Base-by-base conservation (phyloP, 1,140 invertebrate species). In the Cryptotermes secundus region DNA sequence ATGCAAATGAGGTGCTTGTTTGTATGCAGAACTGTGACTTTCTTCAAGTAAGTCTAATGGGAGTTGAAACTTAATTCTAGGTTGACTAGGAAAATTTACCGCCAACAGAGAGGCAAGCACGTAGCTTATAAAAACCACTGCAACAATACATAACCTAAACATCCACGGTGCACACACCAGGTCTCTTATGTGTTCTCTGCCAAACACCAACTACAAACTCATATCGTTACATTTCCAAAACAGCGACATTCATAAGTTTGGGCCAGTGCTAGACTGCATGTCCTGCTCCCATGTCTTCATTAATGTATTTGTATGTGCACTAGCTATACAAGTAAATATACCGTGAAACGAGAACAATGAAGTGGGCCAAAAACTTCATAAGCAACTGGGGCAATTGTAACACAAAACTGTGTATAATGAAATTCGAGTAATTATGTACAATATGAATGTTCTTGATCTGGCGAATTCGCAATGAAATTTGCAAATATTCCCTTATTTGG, bases 1-100 rank as follows among this genome's bases (percentile, higher is more conserved):
- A 72, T 72, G 59, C 59, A 72, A 72, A 72, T 72, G 59, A 72
- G 59, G 59, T 7, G n/a, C 59, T 72, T 72, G 59, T 72, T 72
- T 72, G 59, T 72, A 72, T 72, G 59, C 59, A 16, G 7, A 72
- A 72, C 59, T 72, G n/a, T 72, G 59, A 72, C 59, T 72, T 72
- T 72, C 59, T 72, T 72, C 26, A 72, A 72, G 26, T 72, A 72
- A 72, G 59, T 72, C 59, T 72, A 72, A 72, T 72, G 59, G 59
- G 59, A 72, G 59, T 72, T 72, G 59, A 72, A 72, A 72, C 59
- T 72, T 72, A 72, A 72, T 72, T 72, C 59, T 72, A n/a, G 26
- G 26, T 31, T 72, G 59, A 31, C 59, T 72, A 72, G n/a, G 59
- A 72, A 72, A 72, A 72, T 72, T n/a, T 72, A 72, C 59, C 6